Conservation (phyloP, 1,140 invertebrate genomes). For the Littorina saxatilis region DNA sequence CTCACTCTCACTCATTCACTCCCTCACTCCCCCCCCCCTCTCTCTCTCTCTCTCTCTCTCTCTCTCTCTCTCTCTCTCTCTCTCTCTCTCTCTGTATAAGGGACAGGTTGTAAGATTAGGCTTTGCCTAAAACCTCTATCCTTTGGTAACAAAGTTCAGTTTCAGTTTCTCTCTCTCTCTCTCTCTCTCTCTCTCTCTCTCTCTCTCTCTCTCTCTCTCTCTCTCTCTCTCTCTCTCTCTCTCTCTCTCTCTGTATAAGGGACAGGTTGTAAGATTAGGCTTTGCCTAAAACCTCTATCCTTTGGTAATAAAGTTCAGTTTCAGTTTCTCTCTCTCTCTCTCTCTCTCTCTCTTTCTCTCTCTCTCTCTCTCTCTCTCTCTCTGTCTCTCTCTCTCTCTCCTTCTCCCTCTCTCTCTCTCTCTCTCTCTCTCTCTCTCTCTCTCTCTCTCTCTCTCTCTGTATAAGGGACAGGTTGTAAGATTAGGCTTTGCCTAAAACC, state of each 20-base stretch:
- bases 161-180: background rate
- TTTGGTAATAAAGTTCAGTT: no score
- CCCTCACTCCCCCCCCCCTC: background rate
- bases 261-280: no score
- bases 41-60: background rate
- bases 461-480: no score
- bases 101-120: no score
- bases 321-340: background rate
- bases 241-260: no score
- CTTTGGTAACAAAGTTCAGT: no score
- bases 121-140: no score
- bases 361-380: slow-evolving; percentile 1
- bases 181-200: background rate
- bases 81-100: background rate
- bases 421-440: slow-evolving; percentile 7
- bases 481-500: no score
- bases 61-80: background rate
- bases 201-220: background rate
- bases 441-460: no score
- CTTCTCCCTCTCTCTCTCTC: background rate
- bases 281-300: no score
- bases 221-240: background rate
- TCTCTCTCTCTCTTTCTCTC: background rate
- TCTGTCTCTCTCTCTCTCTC: background rate
- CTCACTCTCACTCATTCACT: no score